Evolutionary conservation across 2,888 invertebrate genomes (phyloP).

Genomic region (Melinopterus prodromus): DNA sequence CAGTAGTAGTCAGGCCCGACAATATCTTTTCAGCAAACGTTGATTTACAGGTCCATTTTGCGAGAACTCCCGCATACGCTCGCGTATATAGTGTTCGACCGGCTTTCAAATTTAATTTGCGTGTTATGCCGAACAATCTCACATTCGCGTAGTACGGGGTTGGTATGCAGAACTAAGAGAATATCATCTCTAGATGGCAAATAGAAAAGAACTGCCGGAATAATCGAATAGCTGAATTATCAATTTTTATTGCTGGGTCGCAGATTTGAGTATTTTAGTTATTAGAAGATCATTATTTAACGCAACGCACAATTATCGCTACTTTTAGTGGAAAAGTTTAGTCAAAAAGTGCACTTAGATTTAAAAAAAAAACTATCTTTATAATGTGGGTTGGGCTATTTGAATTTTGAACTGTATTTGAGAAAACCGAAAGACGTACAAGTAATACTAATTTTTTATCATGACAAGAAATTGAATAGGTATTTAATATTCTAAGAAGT

Average conservation of each 20-base stretch:
- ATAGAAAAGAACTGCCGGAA: background rate
- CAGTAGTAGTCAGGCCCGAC: background rate
- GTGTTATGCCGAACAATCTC: background rate
- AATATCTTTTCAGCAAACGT: conserved; percentile 4
- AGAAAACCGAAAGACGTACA: no score
- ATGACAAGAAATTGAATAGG: no score
- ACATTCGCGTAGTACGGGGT: background rate
- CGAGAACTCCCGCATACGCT: background rate
- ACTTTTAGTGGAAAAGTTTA: no score
- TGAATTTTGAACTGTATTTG: no score
- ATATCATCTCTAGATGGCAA: background rate
- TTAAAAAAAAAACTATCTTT: no score
- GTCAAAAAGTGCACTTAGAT: no score
- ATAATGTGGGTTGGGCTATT: no score
- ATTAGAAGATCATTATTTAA: no score
- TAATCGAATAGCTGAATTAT: background rate
- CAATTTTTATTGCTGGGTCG: background rate
- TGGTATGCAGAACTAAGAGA: background rate
- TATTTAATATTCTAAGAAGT: no score
- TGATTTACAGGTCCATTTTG: background rate
- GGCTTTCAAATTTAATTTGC: background rate
- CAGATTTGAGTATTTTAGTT: background rate
- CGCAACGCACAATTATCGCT: no score
- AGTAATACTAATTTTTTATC: no score
- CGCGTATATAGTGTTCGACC: conserved; percentile 4